A percentile compares a stretch with the other conserved stretches of the same genome.
Evolutionary conservation across 64 coral and sea anemone species (phyloP).

Genomic region (Cladopsammia gracilis): DNA sequence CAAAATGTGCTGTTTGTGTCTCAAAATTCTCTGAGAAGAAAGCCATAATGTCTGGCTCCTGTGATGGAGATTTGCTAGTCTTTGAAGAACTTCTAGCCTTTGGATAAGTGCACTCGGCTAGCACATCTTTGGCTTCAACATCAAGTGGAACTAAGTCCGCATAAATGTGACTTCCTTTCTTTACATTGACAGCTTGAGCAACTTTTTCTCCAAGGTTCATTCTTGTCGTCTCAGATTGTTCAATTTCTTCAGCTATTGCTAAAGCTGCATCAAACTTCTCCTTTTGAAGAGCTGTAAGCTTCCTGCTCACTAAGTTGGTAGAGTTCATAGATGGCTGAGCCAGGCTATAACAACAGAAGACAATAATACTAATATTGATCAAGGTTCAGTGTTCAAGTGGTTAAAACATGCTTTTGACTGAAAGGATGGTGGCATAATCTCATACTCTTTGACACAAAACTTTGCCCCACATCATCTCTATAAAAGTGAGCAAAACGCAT

Average conservation of each 20-base stretch:
- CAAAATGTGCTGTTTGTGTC: conserved; percentile 83
- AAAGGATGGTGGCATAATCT: no score
- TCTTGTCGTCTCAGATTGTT: conserved; percentile 76
- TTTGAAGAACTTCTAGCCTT: conserved; percentile 52
- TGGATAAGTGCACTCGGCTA: conserved; percentile 33
- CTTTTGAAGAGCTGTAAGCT: conserved; percentile 55
- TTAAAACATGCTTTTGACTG: no score
- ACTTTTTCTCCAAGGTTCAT: conserved; percentile 77
- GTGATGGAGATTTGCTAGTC: conserved; percentile 29
- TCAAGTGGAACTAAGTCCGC: conserved; percentile 80
- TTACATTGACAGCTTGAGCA: conserved; percentile 83
- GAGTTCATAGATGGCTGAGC: conserved; percentile 84
- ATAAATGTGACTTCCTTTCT: conserved; percentile 74
- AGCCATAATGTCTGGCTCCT: conserved; percentile 87
- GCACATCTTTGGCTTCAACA: conserved; percentile 61
- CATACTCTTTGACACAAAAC: no score
- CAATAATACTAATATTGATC: no score
- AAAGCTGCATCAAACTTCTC: conserved; percentile 72
- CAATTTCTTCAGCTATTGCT: conserved; percentile 81
- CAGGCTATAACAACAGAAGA: conserved; percentile 45
- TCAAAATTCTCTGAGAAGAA: conserved; percentile 90
- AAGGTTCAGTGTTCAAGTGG: no score
- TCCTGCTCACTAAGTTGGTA: conserved; percentile 50
- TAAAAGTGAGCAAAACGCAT: no score
- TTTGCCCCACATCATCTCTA: no score